These are phyloP conservation scores for Liparis tanakae DNA, from an alignment of 2,797 vertebrate genomes.

Conservation along the genomic window DNA sequence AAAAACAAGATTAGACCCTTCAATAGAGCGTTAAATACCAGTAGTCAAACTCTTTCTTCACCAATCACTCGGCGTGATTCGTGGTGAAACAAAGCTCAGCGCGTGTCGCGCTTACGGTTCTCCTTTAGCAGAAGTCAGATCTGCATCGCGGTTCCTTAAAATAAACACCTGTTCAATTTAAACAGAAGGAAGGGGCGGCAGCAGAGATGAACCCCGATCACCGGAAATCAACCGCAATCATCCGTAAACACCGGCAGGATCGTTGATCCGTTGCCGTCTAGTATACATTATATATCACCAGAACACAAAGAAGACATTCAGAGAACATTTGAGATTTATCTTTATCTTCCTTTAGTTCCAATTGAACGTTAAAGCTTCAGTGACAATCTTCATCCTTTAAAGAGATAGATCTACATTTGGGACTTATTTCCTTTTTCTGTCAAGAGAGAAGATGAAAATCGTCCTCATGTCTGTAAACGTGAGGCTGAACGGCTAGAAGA, in stretches of 20 bases:
- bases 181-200: constrained; percentile 38
- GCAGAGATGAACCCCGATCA: constrained; percentile 42
- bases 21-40: constrained; percentile 55
- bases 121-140: constrained; percentile 34
- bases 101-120: constrained; percentile 5
- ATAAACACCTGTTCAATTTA: constrained; percentile 19
- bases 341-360: constrained; percentile 40
- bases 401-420: constrained; percentile 16
- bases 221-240: constrained; percentile 17
- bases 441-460: background rate
- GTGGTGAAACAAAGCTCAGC: constrained; percentile 27
- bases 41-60: constrained; percentile 59
- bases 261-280: constrained; percentile 5
- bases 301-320: constrained; percentile 51
- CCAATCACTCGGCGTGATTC: constrained; percentile 44
- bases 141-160: constrained; percentile 33
- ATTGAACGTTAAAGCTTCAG: constrained; percentile 39
- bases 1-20: constrained; percentile 48
- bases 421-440: background rate
- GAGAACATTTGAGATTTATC: constrained; percentile 42
- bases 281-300: constrained; percentile 20
- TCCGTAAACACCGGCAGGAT: constrained; percentile 31
- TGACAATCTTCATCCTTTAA: constrained; percentile 42
- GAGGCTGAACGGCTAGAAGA: background rate
- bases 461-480: background rate